A percentile compares a stretch with the other conserved stretches of the same genome.
These are phyloP conservation scores for Silurus meridionalis DNA, from an alignment of 2,113 vertebrate species.

Conservation along the genomic window DNA sequence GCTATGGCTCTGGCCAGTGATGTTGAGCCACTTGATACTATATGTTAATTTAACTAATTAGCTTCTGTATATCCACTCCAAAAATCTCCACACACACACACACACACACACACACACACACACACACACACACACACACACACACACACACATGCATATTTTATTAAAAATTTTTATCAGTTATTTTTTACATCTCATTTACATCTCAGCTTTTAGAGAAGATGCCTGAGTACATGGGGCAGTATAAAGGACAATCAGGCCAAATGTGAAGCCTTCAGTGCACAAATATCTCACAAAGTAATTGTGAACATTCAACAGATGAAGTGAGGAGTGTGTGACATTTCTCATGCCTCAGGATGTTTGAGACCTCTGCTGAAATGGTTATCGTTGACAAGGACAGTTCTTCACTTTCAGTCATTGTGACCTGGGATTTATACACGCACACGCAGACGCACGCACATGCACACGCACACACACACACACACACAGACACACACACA, in stretches of 20 bases:
- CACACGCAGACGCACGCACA: too few relatives aligned
- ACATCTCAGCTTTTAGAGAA: background rate
- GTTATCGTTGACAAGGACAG: slow-evolving; percentile 25
- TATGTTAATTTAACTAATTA: too few relatives aligned
- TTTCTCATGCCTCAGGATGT: slow-evolving; percentile 31
- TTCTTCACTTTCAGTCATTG: slow-evolving; percentile 19
- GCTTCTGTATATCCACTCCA: too few relatives aligned
- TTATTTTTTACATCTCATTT: background rate
- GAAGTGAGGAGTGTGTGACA: slow-evolving; percentile 5
- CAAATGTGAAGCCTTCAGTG: background rate
- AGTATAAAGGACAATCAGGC: background rate
- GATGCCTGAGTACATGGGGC: background rate
- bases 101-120: too few relatives aligned
- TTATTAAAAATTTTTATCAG: too few relatives aligned
- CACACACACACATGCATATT: too few relatives aligned
- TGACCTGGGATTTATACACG: background rate
- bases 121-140: too few relatives aligned
- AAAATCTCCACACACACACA: too few relatives aligned
- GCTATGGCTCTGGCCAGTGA: too few relatives aligned
- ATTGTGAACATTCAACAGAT: background rate
- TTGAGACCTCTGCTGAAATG: slow-evolving; percentile 31
- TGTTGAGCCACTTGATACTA: too few relatives aligned
- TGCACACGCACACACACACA: background rate
- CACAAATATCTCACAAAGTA: background rate
- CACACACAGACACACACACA: too few relatives aligned